Evolutionary conservation across 2,888 invertebrate species (phyloP), one percentile per base, ranked within the genome.

Genomic region (Hermaeophaga mercurialis): DNA sequence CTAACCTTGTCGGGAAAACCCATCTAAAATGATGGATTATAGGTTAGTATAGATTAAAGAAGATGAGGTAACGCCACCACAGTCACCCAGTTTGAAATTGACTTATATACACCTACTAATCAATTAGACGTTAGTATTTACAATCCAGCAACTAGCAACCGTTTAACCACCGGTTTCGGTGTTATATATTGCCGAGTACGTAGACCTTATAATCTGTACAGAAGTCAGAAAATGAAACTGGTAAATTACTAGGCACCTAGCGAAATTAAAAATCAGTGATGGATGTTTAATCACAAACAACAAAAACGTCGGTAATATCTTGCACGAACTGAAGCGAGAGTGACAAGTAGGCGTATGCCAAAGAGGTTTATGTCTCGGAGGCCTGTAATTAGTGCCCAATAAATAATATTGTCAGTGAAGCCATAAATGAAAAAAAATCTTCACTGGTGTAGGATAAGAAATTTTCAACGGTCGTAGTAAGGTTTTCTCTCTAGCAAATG

Each of bases 381-480:
- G 65, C 63, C 70, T 68, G 66, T 71, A 70, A 71, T 71, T 71
- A 71, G 67, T 65, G 70, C 65, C 63, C 68, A 64, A 71, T 71
- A 71, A 71, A 71, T 71, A 69, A 69, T 69, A 65, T 62, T 65
- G 65, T 69, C 69, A 63, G 65, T 56, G 58, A 64, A 60, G 66
- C 62, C 61, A 66, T 61, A 65, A 67, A 70, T 70, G 68, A 70
- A 70, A 68, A 68, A 57, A 56, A 43, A 57, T 28, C 31, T 44
- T 22, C 58, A 58, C 54, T 34, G 52, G 58, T 54, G 58, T 58
- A 45, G n/a, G n/a, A n/a, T n/a, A n/a, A n/a, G n/a, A n/a, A n/a
- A n/a, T n/a, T n/a, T n/a, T n/a, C n/a, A n/a, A n/a, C n/a, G n/a
- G n/a, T n/a, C n/a, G n/a, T n/a, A n/a, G n/a, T n/a, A n/a, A n/a